A percentile compares a stretch with the other conserved stretches of the same genome.
Conservation (phyloP, 1,140 invertebrate species). For the Oedothorax gibbosus region DNA sequence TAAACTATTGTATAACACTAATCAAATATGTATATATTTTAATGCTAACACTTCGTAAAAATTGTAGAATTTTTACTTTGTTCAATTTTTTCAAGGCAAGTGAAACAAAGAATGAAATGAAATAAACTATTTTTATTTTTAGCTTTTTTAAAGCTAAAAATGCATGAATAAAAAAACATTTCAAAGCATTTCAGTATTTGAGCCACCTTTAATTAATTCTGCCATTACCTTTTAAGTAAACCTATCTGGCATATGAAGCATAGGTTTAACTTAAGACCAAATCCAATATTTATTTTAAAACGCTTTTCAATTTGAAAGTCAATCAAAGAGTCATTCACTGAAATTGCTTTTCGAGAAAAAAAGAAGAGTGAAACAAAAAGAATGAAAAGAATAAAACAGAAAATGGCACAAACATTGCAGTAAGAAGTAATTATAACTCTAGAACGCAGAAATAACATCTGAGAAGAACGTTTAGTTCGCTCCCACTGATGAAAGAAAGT, state of each 20-base stretch:
- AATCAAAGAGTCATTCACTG: slow-evolving; percentile 50
- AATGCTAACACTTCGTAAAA: no score
- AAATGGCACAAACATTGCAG: slow-evolving; percentile 28
- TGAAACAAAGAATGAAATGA: no score
- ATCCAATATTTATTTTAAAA: slow-evolving; percentile 56
- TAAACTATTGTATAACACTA: no score
- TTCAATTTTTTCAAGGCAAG: no score
- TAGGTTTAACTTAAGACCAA: slow-evolving; percentile 36
- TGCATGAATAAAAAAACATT: not conserved
- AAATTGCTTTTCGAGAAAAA: slow-evolving; percentile 22
- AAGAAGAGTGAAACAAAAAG: slow-evolving; percentile 18
- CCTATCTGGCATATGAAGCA: not conserved
- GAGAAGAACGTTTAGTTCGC: slow-evolving; percentile 24
- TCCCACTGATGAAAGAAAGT: slow-evolving; percentile 39
- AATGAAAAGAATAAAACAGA: not conserved
- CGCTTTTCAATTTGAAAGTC: slow-evolving; percentile 55
- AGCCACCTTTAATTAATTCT: slow-evolving; percentile 54
- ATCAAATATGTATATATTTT: no score
- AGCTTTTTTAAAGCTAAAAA: not conserved
- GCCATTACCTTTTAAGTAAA: slow-evolving; percentile 41
- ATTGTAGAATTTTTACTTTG: no score
- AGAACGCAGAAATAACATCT: slow-evolving; percentile 46
- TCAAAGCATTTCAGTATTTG: slow-evolving; percentile 1
- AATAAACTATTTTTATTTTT: no score
- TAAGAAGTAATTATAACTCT: slow-evolving; percentile 45